Base-by-base conservation (phyloP, 2,113 vertebrate genomes). In the Andinoacara biseriatus region DNA sequence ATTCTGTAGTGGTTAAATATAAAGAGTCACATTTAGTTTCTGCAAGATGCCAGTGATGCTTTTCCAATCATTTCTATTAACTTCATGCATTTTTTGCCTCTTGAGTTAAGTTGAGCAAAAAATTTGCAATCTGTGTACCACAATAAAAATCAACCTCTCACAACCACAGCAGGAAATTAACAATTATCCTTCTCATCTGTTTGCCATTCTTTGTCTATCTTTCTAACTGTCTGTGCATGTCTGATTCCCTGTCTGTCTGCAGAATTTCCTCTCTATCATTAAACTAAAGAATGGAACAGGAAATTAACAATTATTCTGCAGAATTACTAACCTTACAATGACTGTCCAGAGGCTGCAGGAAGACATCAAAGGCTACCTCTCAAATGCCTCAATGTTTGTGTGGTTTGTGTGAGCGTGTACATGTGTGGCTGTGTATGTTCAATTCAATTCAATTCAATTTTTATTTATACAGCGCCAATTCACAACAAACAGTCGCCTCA, bases 241-340 rank as follows among this genome's bases (percentile, higher is more conserved):
- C 85, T 82, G 77, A 85, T 65, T 83, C 38, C 62, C 57, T 29
- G 57, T 82, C 75, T 82, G 59, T 69, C 84, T 86, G 22, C 24
- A 65, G 63, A 69, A 85, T 90, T 85, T 91, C 86, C 89, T 89
- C 60, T 87, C 74, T 60, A 58, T 93, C 81, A 72, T 40, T 81
- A 57, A 87, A 87, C 84, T 75, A 69, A 76, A 76, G 78, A 89
- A 78, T 57, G 6, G 33, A 78, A 65, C 81, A 89, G 91, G 89
- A 94, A 92, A 92, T 93, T 81, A 93, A 86, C 92, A 92, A 92
- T 94, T 92, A 93, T 76, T 86, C 58, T 80, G 61, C 78, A 80
- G 77, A 89, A 86, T 91, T 88, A 54, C 43, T 40, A 85, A 57
- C 69, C 22, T 63, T 65, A 56, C 49, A 80, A 58, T 60, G 76